These are phyloP conservation scores for Falcunculus frontatus DNA, from an alignment of 2,113 vertebrate genomes.

Conservation along the genomic window DNA sequence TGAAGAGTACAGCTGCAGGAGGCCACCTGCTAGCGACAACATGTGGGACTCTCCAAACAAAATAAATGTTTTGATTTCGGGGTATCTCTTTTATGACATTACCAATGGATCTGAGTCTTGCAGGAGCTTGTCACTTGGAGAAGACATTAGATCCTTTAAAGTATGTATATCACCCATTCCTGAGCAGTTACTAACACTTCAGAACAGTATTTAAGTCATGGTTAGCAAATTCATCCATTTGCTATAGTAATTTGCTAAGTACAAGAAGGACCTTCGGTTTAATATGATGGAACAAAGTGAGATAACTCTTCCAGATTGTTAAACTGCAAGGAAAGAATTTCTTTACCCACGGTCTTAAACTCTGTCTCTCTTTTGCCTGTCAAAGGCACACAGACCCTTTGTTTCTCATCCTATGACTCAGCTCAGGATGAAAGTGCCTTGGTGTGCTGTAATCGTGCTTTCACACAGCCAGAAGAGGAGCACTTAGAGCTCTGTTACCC, in stretches of 20 bases:
- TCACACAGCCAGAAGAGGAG: slow-evolving; percentile 29
- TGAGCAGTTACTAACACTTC: neutral
- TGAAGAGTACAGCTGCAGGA: neutral
- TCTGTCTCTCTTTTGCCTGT: neutral
- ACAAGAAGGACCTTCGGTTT: neutral
- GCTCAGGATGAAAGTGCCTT: neutral
- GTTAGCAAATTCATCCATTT: neutral
- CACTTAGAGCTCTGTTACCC: slow-evolving; percentile 52
- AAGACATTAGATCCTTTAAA: neutral
- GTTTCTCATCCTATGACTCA: neutral
- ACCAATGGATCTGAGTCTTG: neutral
- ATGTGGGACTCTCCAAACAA: neutral
- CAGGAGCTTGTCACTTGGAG: neutral
- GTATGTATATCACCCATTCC: neutral
- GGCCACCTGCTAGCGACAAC: neutral
- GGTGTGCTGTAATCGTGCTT: neutral
- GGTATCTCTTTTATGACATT: neutral
- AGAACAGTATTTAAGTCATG: neutral
- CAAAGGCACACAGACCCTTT: neutral
- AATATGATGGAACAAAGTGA: neutral
- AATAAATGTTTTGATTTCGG: neutral
- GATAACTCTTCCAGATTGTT: neutral
- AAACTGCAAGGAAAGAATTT: neutral
- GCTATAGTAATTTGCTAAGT: neutral
- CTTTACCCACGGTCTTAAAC: neutral